A percentile compares a stretch with the other conserved stretches of the same genome.
phyloP scores from a whole-genome alignment of 1,140 invertebrate species.

The Lasioglossum albipes region DNA sequence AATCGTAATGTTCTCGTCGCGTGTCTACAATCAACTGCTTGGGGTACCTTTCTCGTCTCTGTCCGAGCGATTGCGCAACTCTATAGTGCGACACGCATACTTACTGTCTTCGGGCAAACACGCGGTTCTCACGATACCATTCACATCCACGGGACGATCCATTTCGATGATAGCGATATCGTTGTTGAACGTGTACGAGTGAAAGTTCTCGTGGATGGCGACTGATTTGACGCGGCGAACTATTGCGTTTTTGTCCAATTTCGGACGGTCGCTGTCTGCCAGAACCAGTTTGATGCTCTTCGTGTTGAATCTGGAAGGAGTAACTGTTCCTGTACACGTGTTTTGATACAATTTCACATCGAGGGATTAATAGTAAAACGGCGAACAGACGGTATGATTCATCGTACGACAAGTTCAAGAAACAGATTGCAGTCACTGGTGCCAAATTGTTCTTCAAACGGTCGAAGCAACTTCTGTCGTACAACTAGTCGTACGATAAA shows the following conservation, averaged over 20 bases:
- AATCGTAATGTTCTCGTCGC: background rate
- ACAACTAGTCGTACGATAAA: too few species aligned
- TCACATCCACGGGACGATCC: constrained; percentile 83
- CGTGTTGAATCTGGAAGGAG: constrained; percentile 76
- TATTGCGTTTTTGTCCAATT: constrained; percentile 65
- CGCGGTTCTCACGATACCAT: constrained; percentile 83
- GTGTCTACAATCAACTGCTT: background rate
- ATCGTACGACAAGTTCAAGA: background rate
- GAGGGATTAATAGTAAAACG: too few species aligned
- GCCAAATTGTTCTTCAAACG: too few species aligned
- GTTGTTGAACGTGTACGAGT: constrained; percentile 86
- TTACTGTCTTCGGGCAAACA: constrained; percentile 85
- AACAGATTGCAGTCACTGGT: too few species aligned
- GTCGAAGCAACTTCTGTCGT: too few species aligned
- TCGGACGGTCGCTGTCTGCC: constrained; percentile 76
- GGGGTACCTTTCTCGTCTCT: background rate
- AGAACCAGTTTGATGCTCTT: constrained; percentile 76
- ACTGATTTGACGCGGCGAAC: constrained; percentile 76
- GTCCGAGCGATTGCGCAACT: background rate
- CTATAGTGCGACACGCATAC: constrained; percentile 17
- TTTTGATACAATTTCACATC: too few species aligned
- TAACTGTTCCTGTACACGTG: too few species aligned
- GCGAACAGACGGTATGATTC: too few species aligned
- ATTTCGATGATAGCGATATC: constrained; percentile 90
- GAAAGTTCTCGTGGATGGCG: constrained; percentile 85